phyloP scores from a whole-genome alignment of 2,797 vertebrate species.

The Masticophis lateralis region DNA sequence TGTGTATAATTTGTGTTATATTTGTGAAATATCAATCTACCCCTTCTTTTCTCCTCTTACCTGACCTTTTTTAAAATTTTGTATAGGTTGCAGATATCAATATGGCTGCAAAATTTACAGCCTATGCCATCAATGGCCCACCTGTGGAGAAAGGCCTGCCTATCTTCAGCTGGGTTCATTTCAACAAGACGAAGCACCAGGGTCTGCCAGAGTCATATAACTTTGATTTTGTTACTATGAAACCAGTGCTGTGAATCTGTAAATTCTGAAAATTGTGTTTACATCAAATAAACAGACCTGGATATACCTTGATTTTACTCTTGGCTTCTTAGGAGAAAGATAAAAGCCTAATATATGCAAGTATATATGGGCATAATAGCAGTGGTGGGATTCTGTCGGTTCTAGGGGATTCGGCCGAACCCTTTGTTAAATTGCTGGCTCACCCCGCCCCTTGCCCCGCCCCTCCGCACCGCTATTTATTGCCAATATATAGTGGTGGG shows the following conservation, averaged over 20 bases:
- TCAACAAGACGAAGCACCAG: conserved; percentile 79
- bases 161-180: conserved; percentile 80
- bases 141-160: conserved; percentile 80
- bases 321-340: neutral
- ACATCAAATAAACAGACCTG: conserved; percentile 49
- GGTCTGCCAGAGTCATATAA: conserved; percentile 82
- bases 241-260: conserved; percentile 66
- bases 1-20: neutral
- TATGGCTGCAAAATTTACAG: conserved; percentile 76
- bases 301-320: conserved; percentile 16
- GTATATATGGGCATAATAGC: neutral
- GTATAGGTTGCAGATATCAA: conserved; percentile 82
- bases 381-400: no score
- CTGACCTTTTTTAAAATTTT: conserved; percentile 7
- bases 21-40: neutral
- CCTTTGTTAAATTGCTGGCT: no score
- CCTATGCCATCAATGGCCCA: conserved; percentile 83
- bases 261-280: neutral
- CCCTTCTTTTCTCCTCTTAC: neutral
- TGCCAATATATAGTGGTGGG: no score
- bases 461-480: no score
- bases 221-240: conserved; percentile 81
- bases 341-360: neutral
- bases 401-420: no score
- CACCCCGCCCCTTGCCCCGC: no score